phyloP scores from a whole-genome alignment of 2,113 vertebrate species.

The Leptobrachium ailaonicum region DNA sequence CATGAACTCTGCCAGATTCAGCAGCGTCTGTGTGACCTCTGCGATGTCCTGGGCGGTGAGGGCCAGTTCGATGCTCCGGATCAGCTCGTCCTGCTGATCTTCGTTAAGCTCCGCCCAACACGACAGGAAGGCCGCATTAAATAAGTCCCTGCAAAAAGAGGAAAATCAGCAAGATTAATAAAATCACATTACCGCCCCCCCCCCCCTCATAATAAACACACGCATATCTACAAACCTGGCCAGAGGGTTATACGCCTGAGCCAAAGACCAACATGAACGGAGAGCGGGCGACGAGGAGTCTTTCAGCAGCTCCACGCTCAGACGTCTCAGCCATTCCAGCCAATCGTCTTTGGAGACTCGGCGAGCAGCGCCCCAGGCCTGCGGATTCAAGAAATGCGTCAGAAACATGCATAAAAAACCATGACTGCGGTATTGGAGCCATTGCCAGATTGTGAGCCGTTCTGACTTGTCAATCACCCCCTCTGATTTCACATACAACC shows the following conservation, averaged over 20 bases:
- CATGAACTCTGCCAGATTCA: constrained; percentile 98
- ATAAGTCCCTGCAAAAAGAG: constrained; percentile 81
- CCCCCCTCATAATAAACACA: background rate
- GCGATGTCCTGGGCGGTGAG: constrained; percentile 97
- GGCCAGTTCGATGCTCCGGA: constrained; percentile 93
- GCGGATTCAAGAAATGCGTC: constrained; percentile 14
- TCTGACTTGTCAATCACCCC: too few relatives aligned
- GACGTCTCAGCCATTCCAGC: constrained; percentile 92
- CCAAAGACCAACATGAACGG: constrained; percentile 95
- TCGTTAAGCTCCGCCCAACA: constrained; percentile 98
- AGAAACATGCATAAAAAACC: background rate
- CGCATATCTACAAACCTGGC: constrained; percentile 77
- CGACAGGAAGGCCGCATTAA: constrained; percentile 96
- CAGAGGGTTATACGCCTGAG: constrained; percentile 96
- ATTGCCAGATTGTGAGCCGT: too few relatives aligned
- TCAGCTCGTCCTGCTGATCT: constrained; percentile 96
- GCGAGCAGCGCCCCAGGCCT: constrained; percentile 97
- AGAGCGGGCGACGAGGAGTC: constrained; percentile 95
- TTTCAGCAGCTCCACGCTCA: constrained; percentile 94
- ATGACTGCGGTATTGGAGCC: too few relatives aligned
- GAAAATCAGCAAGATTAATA: background rate
- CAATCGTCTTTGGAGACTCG: constrained; percentile 98
- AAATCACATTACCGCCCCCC: background rate
- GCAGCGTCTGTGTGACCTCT: constrained; percentile 94
- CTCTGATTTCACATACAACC: too few relatives aligned